Evolutionary conservation across 2,888 invertebrate species (phyloP).

Genomic region (Leucophora obtusa): DNA sequence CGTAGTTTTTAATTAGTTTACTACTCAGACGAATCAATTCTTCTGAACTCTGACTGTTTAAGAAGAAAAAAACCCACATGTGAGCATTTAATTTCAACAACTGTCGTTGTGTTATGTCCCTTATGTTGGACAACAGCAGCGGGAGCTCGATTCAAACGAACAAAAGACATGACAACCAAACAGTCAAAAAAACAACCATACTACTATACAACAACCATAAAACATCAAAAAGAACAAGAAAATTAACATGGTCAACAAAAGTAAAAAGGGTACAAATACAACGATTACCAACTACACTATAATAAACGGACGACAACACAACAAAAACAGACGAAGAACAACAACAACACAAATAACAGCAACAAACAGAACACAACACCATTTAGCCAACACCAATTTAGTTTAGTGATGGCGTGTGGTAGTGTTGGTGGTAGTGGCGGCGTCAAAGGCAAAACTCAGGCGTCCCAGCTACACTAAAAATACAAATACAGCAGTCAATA

Average conservation of each 20-base stretch:
- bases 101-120: slow-evolving; percentile 68
- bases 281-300: slow-evolving; percentile 51
- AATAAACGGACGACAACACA: slow-evolving; percentile 22
- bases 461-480: slow-evolving; percentile 66
- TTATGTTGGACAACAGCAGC: slow-evolving; percentile 69
- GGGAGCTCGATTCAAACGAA: slow-evolving; percentile 72
- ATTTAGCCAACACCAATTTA: slow-evolving; percentile 64
- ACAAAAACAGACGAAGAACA: slow-evolving; percentile 10
- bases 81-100: slow-evolving; percentile 77
- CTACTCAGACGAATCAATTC: neutral
- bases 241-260: slow-evolving; percentile 63
- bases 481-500: slow-evolving; percentile 65
- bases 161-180: slow-evolving; percentile 62
- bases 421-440: slow-evolving; percentile 42
- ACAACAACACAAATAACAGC: slow-evolving; percentile 4
- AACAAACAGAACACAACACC: slow-evolving; percentile 45
- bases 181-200: slow-evolving; percentile 40
- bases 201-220: slow-evolving; percentile 54
- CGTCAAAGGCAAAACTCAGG: slow-evolving; percentile 41
- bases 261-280: slow-evolving; percentile 53
- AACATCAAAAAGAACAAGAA: slow-evolving; percentile 64
- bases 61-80: slow-evolving; percentile 72
- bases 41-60: neutral
- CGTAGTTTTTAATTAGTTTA: too few species aligned
- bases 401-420: slow-evolving; percentile 37